These are phyloP conservation scores for Rousettus leschenaultii DNA, from an alignment of 2,113 vertebrate species.

Conservation along the genomic window DNA sequence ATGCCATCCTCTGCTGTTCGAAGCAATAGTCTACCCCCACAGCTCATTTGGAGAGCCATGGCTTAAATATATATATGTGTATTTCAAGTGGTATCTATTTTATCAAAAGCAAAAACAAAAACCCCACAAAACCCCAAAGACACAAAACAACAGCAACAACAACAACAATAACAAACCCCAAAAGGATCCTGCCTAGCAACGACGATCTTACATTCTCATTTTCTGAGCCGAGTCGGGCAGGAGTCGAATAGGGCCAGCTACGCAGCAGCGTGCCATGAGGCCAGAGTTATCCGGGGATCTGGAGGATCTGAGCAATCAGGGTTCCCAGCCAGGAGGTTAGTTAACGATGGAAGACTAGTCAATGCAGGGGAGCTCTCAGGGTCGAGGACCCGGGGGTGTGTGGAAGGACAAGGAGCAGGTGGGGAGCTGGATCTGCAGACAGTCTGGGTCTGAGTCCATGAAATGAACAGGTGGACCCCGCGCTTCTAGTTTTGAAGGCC, in stretches of 20 bases:
- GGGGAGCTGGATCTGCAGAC: not conserved
- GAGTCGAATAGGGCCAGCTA: not conserved
- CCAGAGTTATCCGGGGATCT: not conserved
- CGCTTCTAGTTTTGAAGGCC: not conserved
- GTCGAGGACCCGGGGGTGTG: not conserved
- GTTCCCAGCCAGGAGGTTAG: not conserved
- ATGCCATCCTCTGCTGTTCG: not conserved
- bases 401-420: not conserved
- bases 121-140: too few species aligned
- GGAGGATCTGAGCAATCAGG: not conserved
- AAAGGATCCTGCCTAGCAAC: not conserved
- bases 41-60: not conserved
- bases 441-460: accelerated
- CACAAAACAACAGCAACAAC: too few species aligned
- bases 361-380: not conserved
- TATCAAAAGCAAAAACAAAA: not conserved
- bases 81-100: constrained; percentile 6
- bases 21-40: not conserved
- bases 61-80: not conserved
- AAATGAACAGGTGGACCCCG: not conserved
- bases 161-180: too few species aligned
- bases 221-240: not conserved
- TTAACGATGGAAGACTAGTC: not conserved
- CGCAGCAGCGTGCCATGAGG: accelerated
- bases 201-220: not conserved